Base-by-base conservation (phyloP, 1,140 invertebrate species). In the Drosophila auraria region DNA sequence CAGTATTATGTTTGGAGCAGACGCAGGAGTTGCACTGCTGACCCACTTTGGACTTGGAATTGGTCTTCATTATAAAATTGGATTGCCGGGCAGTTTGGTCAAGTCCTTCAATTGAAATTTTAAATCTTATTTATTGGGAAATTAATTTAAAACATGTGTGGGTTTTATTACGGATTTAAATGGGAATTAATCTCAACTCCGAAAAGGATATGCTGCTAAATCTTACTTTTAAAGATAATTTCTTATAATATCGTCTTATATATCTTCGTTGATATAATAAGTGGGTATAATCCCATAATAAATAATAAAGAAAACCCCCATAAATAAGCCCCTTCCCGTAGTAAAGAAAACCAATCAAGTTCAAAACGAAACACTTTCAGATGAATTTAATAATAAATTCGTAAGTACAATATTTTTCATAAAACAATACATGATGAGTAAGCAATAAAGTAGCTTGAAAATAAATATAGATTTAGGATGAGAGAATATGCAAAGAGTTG, bases 301-400 rank as follows among this genome's bases (percentile, higher is more conserved):
- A 36, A 36, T 2, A 36, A 11, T 1, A 36, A 12, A 33, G 33
- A 38, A 38, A 38, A 38, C 36, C 3, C 27, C 27, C 27, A 33
- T 33, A 14, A 17, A n/a, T n/a, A n/a, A 5, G 1, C 8, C 0
- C 17, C 2, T 20, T 1, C 15, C 27, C 15, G 1, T 5, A 7
- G 27, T 30, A n/a, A 40, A 12, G 1, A 63, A 68, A 66, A 17
- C 8, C 0, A 9, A 14, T 14, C 1, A 47, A 23, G 1, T 47
- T 49, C 25, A 44, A 61, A 83, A 80, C 71, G 47, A 80, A 83
- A 84, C 61, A 72, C 40, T 68, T 65, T 58, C 5, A 42, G 11
- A 17, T 78, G 69, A 86, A 86, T 82, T 79, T 87, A 87, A 79
- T 75, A 72, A 78, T 83, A 87, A 89, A 87, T 80, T 87, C 83